phyloP scores from a whole-genome alignment of 2,888 invertebrate genomes.

The Spodoptera picta region DNA sequence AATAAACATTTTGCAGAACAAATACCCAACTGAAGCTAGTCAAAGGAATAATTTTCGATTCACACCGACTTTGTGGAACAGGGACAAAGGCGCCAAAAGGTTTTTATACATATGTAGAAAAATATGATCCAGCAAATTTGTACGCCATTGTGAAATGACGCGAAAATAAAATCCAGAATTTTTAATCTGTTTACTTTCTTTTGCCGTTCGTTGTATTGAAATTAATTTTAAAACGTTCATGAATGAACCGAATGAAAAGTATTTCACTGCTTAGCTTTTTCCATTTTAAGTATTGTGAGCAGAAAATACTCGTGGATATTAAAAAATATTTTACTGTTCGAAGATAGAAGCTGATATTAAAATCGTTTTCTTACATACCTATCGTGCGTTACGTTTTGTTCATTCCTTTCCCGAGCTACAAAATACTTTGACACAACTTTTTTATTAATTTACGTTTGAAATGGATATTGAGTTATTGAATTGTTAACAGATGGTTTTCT shows the following conservation, averaged over 20 bases:
- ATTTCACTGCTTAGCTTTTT: constrained; percentile 22
- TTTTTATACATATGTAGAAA: constrained; percentile 37
- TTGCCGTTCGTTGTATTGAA: neutral
- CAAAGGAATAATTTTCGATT: constrained; percentile 52
- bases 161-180: constrained; percentile 22
- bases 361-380: neutral
- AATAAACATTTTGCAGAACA: constrained; percentile 38
- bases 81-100: constrained; percentile 47
- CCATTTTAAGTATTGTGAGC: neutral
- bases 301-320: constrained; percentile 8
- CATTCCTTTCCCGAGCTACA: neutral
- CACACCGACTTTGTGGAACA: constrained; percentile 32
- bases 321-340: constrained; percentile 17
- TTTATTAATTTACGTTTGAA: too few species aligned
- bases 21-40: constrained; percentile 35
- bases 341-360: constrained; percentile 3
- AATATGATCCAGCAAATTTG: constrained; percentile 28
- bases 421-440: too few species aligned
- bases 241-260: constrained; percentile 21
- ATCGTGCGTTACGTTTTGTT: neutral
- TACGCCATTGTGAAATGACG: constrained; percentile 31
- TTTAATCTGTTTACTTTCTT: constrained; percentile 21
- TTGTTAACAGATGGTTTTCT: too few species aligned
- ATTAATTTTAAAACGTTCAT: constrained; percentile 23
- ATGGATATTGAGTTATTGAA: too few species aligned